Evolutionary conservation across 2,113 vertebrate genomes (phyloP), one percentile per base, ranked within the genome.

Genomic region (Heterotis niloticus): DNA sequence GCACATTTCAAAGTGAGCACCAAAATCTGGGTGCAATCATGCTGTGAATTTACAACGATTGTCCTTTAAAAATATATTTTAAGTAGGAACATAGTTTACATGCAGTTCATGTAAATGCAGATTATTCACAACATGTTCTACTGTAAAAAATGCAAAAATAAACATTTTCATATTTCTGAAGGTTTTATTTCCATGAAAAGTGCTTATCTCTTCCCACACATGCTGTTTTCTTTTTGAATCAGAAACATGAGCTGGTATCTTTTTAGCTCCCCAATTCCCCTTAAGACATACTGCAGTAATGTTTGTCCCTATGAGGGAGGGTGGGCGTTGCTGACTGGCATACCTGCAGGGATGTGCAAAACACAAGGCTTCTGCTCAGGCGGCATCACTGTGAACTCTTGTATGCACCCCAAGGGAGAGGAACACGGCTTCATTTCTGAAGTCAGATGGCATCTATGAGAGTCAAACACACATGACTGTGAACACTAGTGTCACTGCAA

Each of bases 301-400:
- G 23, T 26, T 72, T 72, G 70, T 72, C 70, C 12, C 70, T 54
- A n/a, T 20, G 51, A 69, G 62, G 44, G 75, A 78, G 77, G 75
- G 72, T 66, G n/a, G 82, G 82, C 78, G 81, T 76, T 57, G 26
- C 74, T 60, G 74, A 82, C 70, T 82, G n/a, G 70, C 57, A 44
- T 11, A 79, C 79, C 87, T 83, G 82, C 85, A 77, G 83, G 85
- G 85, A 83, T 84, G 34, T 78, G 81, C 83, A 90, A 82, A 90
- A 16, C 62, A 24, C 83, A 81, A 77, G 82, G 82, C 80, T 75
- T 73, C 78, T 89, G 86, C 89, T 90, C 77, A 84, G 88, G 87
- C 85, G 86, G 81, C 84, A 82, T 86, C 90, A 54, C 12, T 14
- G 14, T 16, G n/a, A 2, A 88, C 86, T 87, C 84, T 85, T 84